Conservation (phyloP, 64 coral and sea anemone genomes). For the Pocillopora verrucosa region DNA sequence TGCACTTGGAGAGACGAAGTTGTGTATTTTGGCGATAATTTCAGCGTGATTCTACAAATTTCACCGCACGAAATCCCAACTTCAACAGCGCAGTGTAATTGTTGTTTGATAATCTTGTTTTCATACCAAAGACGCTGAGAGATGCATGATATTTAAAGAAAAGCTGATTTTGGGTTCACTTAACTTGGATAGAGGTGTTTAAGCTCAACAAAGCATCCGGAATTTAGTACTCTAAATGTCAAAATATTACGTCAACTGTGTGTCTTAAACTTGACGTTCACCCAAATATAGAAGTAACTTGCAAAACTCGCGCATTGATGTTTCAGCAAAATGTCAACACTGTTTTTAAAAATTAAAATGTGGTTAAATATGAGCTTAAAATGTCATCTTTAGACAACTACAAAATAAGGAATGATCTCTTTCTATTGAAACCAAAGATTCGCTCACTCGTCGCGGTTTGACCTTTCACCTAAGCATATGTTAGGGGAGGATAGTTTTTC, state of each 20-base stretch:
- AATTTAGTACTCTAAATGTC: background rate
- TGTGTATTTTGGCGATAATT: background rate
- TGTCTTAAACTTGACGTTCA: background rate
- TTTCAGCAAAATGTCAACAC: background rate
- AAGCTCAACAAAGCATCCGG: background rate
- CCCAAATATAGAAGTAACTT: background rate
- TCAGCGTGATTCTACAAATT: background rate
- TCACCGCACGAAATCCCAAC: background rate
- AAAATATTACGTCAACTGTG: background rate
- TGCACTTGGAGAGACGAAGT: background rate
- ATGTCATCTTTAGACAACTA: background rate
- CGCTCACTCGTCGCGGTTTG: background rate
- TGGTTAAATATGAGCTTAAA: background rate
- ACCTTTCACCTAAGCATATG: slow-evolving; percentile 23
- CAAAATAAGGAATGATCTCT: background rate
- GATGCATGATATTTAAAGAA: background rate
- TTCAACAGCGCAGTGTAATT: background rate
- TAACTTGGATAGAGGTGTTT: background rate
- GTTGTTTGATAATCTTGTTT: background rate
- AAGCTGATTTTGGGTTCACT: background rate
- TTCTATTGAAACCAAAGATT: slow-evolving; percentile 4
- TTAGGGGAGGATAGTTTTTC: slow-evolving; percentile 9
- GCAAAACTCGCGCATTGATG: background rate
- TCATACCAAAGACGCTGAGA: background rate
- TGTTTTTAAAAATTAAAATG: background rate